Evolutionary conservation across 2,797 vertebrate species (phyloP).

Genomic region (Alauda arvensis): DNA sequence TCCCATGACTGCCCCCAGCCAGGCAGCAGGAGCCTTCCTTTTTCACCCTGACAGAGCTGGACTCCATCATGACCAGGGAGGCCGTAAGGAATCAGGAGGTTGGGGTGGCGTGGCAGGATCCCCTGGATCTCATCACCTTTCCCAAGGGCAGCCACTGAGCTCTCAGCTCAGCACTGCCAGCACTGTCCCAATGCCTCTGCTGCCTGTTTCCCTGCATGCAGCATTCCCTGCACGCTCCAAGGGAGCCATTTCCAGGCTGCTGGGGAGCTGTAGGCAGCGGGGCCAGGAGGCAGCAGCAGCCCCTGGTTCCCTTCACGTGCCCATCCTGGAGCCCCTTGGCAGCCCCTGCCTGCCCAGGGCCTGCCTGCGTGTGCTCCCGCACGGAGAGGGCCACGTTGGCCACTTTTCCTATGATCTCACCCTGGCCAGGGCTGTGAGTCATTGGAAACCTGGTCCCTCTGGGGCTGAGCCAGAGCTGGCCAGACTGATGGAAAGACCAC

Average conservation of each 20-base stretch:
- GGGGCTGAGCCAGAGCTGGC: neutral
- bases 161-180: rapidly evolving
- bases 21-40: neutral
- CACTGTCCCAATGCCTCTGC: rapidly evolving
- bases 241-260: neutral
- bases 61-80: neutral
- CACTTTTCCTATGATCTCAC: slow-evolving; percentile 3
- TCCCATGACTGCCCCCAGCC: neutral
- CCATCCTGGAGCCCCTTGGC: neutral
- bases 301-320: neutral
- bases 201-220: neutral
- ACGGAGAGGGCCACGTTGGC: neutral
- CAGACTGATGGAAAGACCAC: neutral
- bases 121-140: neutral
- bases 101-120: neutral
- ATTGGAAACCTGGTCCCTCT: neutral
- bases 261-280: neutral
- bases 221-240: rapidly evolving
- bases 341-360: neutral
- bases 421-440: neutral
- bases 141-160: neutral
- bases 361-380: rapidly evolving
- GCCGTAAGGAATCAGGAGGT: neutral
- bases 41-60: neutral
- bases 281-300: neutral